Conservation (phyloP, 2,113 vertebrate genomes). For the Melanostigma gelatinosum region DNA sequence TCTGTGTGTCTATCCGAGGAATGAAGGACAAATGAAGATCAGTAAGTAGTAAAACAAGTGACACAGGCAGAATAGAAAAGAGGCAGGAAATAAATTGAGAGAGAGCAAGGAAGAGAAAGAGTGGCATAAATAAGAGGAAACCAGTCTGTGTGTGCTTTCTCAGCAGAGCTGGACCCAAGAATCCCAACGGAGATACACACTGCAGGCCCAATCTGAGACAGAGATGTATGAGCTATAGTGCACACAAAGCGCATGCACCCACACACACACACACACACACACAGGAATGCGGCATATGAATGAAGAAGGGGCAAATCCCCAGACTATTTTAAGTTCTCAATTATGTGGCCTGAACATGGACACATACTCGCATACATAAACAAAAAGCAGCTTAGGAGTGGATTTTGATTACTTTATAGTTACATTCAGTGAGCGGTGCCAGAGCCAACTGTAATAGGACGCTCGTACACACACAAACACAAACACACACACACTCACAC, state of each 20-base stretch:
- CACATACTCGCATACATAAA: conserved; percentile 12
- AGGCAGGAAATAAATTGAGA: conserved; percentile 53
- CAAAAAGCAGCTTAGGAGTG: not conserved
- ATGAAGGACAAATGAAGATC: conserved; percentile 56
- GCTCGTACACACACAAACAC: conserved; percentile 1
- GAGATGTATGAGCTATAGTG: conserved; percentile 62
- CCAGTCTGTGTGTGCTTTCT: conserved; percentile 64
- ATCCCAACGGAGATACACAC: conserved; percentile 67
- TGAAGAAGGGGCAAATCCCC: not conserved
- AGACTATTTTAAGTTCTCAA: conserved; percentile 20
- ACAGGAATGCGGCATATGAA: conserved; percentile 32
- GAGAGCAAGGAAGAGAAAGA: conserved; percentile 43
- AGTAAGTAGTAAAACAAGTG: conserved; percentile 35
- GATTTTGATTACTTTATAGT: conserved; percentile 10
- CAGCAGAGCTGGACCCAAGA: conserved; percentile 73
- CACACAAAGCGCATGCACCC: not conserved
- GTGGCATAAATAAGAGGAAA: conserved; percentile 66
- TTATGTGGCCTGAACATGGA: conserved; percentile 25
- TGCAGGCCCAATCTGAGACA: conserved; percentile 63
- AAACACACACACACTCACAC: not conserved
- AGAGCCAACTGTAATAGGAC: conserved; percentile 5
- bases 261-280: conserved; percentile 30
- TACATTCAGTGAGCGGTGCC: conserved; percentile 10
- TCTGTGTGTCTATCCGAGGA: conserved; percentile 17
- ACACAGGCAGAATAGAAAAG: conserved; percentile 38